These are phyloP conservation scores for Spodoptera frugiperda DNA, from an alignment of 1,140 invertebrate genomes.

Conservation along the genomic window DNA sequence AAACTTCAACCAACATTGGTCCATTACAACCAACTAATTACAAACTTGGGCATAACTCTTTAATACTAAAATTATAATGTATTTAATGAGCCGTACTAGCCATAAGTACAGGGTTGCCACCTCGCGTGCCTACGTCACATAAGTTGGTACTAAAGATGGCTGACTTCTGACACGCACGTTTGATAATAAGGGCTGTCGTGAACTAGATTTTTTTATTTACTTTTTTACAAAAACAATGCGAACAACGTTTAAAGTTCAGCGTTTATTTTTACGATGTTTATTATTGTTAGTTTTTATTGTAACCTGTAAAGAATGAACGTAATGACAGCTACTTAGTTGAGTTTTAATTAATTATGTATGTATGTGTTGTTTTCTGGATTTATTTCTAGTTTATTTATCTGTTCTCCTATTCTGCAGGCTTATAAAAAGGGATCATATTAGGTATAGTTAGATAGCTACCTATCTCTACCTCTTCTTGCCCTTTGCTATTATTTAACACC, in stretches of 20 bases:
- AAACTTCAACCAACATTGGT: too few relatives aligned
- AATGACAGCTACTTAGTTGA: conserved; percentile 25
- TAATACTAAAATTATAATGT: too few relatives aligned
- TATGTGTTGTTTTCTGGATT: neutral
- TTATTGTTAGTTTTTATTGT: conserved; percentile 26
- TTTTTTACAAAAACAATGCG: conserved; percentile 18
- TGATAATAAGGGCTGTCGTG: conserved; percentile 32
- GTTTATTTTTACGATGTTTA: conserved; percentile 29
- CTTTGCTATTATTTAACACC: too few relatives aligned
- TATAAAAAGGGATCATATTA: too few relatives aligned
- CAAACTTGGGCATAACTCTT: too few relatives aligned
- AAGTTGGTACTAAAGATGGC: conserved; percentile 34
- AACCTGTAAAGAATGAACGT: conserved; percentile 15
- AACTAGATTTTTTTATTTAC: conserved; percentile 32
- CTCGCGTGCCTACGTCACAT: conserved; percentile 32
- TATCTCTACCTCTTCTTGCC: too few relatives aligned
- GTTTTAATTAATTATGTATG: neutral
- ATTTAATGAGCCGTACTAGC: neutral
- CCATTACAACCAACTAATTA: too few relatives aligned
- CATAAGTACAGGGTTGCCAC: conserved; percentile 1
- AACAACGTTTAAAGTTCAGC: neutral
- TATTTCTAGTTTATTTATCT: too few relatives aligned
- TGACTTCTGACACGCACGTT: conserved; percentile 20
- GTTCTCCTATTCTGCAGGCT: too few relatives aligned
- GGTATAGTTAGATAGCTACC: too few relatives aligned